These are phyloP conservation scores for Ryuthela nishihirai DNA, from an alignment of 2,888 invertebrate species.

Conservation along the genomic window DNA sequence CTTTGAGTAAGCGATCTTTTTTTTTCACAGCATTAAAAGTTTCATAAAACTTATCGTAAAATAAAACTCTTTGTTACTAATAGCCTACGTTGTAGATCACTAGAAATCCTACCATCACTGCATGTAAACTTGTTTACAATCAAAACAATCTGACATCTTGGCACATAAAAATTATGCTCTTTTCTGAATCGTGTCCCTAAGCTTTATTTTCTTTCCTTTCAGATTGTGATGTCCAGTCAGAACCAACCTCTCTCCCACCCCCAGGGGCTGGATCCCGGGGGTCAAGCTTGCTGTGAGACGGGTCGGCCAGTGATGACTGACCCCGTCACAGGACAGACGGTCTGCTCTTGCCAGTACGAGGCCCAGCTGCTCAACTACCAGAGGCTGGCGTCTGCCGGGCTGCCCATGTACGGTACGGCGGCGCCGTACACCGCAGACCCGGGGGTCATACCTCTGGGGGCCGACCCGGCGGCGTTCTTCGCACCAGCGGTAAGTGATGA, in stretches of 20 bases:
- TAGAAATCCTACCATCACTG: too few species aligned
- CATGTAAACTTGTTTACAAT: too few species aligned
- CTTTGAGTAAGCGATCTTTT: too few species aligned
- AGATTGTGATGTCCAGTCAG: constrained; percentile 1
- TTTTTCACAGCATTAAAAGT: too few species aligned
- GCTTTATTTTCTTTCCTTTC: neutral
- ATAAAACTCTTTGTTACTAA: too few species aligned
- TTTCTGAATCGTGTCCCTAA: too few species aligned
- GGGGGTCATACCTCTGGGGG: constrained; percentile 50
- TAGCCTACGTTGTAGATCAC: too few species aligned
- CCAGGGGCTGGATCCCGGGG: neutral
- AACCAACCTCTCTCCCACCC: neutral
- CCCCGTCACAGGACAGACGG: constrained; percentile 85
- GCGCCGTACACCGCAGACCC: constrained; percentile 43
- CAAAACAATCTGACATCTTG: too few species aligned
- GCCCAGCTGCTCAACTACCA: constrained; percentile 63
- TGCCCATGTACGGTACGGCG: constrained; percentile 27
- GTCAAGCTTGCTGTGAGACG: constrained; percentile 74
- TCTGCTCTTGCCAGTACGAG: constrained; percentile 92
- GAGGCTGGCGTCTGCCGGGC: constrained; percentile 27
- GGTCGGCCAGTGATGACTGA: constrained; percentile 80
- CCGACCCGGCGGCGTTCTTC: constrained; percentile 51
- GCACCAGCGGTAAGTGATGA: constrained; percentile 52
- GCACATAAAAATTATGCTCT: too few species aligned
- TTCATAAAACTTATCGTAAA: too few species aligned